Evolutionary conservation across 2,797 vertebrate species (phyloP).

Genomic region (Merluccius polli): DNA sequence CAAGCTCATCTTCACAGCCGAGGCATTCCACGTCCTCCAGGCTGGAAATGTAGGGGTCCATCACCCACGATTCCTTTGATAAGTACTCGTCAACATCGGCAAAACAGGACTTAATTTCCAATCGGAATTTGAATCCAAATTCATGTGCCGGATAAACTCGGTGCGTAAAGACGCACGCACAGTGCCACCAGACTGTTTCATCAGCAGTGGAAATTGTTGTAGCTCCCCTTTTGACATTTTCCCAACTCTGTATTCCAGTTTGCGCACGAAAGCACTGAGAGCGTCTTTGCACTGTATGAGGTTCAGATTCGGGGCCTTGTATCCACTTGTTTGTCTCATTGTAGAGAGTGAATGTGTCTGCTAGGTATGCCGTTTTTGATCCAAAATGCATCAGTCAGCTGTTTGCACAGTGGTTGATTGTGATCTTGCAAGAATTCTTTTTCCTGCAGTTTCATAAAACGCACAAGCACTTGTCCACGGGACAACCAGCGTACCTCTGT

Average conservation of each 20-base stretch:
- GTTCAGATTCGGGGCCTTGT: no score
- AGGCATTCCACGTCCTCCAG: slow-evolving; percentile 22
- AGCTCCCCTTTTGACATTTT: slow-evolving; percentile 15
- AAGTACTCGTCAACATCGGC: no score
- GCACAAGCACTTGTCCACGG: background rate
- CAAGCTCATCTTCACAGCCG: slow-evolving; percentile 21
- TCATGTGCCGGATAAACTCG: no score
- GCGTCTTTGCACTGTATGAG: background rate
- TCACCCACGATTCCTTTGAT: slow-evolving; percentile 11
- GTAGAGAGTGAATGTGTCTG: background rate
- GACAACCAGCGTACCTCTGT: slow-evolving; percentile 17
- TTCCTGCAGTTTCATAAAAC: slow-evolving; percentile 21
- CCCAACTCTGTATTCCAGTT: slow-evolving; percentile 8
- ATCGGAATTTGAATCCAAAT: no score
- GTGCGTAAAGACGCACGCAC: no score
- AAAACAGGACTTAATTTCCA: no score
- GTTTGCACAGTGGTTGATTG: slow-evolving; percentile 8
- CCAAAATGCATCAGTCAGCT: slow-evolving; percentile 6
- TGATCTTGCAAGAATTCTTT: slow-evolving; percentile 19
- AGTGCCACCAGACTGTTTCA: no score
- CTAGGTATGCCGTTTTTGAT: slow-evolving; percentile 13
- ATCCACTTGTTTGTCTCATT: no score
- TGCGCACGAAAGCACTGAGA: slow-evolving; percentile 8
- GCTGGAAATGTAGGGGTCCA: slow-evolving; percentile 13
- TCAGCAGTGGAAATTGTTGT: slow-evolving; percentile 12